Conservation (phyloP, 2,797 vertebrate genomes). For the Lophius americanus region DNA sequence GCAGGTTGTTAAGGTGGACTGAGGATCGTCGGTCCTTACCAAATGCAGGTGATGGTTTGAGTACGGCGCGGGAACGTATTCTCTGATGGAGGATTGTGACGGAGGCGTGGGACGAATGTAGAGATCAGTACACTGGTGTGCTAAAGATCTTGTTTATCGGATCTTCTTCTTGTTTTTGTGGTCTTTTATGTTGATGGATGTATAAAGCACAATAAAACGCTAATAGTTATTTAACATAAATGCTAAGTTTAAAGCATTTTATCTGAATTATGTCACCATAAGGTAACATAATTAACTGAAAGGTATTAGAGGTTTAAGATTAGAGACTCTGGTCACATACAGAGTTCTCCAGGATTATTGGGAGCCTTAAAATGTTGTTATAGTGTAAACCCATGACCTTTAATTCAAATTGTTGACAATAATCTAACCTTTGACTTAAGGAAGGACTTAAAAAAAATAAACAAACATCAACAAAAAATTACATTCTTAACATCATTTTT, state of each 20-base stretch:
- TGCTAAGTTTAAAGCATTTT: conserved; percentile 21
- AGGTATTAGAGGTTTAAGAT: neutral
- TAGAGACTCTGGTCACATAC: neutral
- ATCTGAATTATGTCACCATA: conserved; percentile 4
- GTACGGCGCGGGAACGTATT: conserved; percentile 42
- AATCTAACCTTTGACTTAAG: too few relatives aligned
- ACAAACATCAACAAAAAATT: too few relatives aligned
- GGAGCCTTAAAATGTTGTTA: too few relatives aligned
- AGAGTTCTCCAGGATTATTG: too few relatives aligned
- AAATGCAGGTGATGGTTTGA: conserved; percentile 71
- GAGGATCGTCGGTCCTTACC: conserved; percentile 17
- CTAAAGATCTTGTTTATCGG: conserved; percentile 3
- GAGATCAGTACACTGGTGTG: neutral
- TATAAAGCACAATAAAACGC: conserved; percentile 53
- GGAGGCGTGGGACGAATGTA: neutral
- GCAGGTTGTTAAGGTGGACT: conserved; percentile 73
- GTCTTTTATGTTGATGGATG: conserved; percentile 30
- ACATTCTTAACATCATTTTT: too few relatives aligned
- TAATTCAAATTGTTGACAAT: too few relatives aligned
- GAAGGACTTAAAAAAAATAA: too few relatives aligned
- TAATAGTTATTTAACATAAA: conserved; percentile 23
- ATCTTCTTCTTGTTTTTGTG: conserved; percentile 1
- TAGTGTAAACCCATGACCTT: too few relatives aligned
- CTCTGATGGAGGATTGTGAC: neutral
- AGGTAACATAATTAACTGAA: conserved; percentile 3